Evolutionary conservation across 2,797 vertebrate species (phyloP).

Genomic region (Ataeniobius toweri): DNA sequence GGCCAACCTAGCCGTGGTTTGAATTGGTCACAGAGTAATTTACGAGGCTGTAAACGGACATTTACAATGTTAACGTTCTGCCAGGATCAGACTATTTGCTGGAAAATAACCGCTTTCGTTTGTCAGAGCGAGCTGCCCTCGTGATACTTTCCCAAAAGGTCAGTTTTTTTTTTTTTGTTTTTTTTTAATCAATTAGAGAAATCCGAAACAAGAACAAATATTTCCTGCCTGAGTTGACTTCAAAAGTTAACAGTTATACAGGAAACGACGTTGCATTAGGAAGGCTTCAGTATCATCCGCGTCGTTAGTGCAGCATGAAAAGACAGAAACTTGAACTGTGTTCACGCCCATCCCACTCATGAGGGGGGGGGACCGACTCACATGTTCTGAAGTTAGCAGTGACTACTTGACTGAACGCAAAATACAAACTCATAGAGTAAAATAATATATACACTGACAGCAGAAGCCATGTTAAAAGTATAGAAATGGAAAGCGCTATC

Average conservation of each 20-base stretch:
- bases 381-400: neutral
- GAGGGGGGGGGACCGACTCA: neutral
- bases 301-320: neutral
- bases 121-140: neutral
- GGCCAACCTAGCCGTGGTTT: slow-evolving; percentile 48
- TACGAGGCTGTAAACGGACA: slow-evolving; percentile 37
- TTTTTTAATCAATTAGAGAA: neutral
- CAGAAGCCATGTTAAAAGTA: neutral
- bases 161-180: neutral
- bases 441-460: neutral
- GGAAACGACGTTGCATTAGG: neutral
- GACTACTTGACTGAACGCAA: neutral
- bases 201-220: neutral
- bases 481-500: neutral
- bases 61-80: slow-evolving; percentile 3
- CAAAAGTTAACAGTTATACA: neutral
- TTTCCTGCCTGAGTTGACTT: neutral
- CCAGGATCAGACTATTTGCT: slow-evolving; percentile 57
- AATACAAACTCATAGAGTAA: neutral
- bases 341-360: slow-evolving; percentile 32
- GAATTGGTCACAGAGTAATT: slow-evolving; percentile 25
- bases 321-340: slow-evolving; percentile 10
- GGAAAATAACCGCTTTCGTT: slow-evolving; percentile 33
- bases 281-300: slow-evolving; percentile 6
- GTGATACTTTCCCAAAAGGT: neutral